Base-by-base conservation (phyloP, 2,797 vertebrate genomes). In the Acipenser oxyrinchus region DNA sequence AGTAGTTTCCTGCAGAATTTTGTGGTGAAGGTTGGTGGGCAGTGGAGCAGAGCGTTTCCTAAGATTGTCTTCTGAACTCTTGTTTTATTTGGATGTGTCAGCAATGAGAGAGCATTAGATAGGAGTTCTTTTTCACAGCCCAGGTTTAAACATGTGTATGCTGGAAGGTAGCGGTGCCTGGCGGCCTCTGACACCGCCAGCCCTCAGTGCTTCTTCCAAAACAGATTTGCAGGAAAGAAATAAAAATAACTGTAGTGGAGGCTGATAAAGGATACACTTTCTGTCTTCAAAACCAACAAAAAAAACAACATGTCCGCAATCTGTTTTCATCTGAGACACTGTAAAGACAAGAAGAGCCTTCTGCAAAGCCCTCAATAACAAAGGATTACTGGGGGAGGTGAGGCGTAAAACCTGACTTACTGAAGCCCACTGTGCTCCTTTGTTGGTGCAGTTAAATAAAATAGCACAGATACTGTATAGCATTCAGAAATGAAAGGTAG, bases 241-340 rank as follows among this genome's bases (percentile, higher is more conserved):
- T 73, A 79, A 84, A 79, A 78, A 69, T 84, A 89, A 86, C 84
- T 88, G 86, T 88, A 86, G 65, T 62, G 63, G 68, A 74, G 72
- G 80, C 81, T 85, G 78, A 85, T 77, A 85, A 81, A 90, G 88
- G 91, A 93, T 92, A 91, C 85, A 86, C 90, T 88, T 90, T 89
- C 81, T 79, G 86, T 84, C 88, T 89, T 89, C 84, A 89, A 88
- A 95, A 91, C 81, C 92, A 95, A 95, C 94, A 89, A 91, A 79
- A 87, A 85, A 88, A 87, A 93, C 93, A 87, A 93, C 93, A 93
- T 90, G 93, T 94, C 89, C 92, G 91, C 86, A 91, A 89, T 82
- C 88, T 93, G 92, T 85, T 89, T 92, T 89, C 88, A 78, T 81
- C 86, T 83, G 77, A 85, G 81, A 77, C 79, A 81, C 84, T 68